phyloP scores from a whole-genome alignment of 2,888 invertebrate genomes.

The Girardia tigrina region DNA sequence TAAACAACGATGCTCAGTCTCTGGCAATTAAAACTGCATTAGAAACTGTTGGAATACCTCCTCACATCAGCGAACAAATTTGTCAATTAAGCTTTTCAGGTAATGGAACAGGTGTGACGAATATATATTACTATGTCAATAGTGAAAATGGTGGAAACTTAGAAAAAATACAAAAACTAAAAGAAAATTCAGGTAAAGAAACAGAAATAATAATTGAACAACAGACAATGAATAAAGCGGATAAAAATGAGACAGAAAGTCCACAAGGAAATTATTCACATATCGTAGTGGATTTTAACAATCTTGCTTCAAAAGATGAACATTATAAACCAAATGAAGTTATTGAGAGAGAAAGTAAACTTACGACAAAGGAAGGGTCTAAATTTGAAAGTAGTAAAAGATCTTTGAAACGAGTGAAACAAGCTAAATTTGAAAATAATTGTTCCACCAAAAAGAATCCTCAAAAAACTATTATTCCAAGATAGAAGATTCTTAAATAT shows the following conservation, averaged over 20 bases:
- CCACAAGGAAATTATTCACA: neutral
- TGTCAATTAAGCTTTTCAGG: neutral
- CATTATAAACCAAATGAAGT: neutral
- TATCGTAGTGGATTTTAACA: neutral
- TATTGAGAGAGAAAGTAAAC: neutral
- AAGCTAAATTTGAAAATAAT: conserved; percentile 18
- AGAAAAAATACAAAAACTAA: neutral
- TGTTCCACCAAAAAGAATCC: neutral
- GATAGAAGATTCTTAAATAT: neutral
- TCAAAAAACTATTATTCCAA: neutral
- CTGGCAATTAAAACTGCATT: neutral
- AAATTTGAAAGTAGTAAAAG: neutral
- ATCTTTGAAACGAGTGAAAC: neutral
- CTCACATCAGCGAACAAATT: neutral
- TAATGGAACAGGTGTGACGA: neutral
- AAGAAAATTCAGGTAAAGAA: neutral
- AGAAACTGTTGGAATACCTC: neutral
- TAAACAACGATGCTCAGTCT: neutral
- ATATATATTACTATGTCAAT: conserved; percentile 10
- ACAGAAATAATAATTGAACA: neutral
- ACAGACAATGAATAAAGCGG: neutral
- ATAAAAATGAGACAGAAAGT: neutral
- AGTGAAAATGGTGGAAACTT: neutral
- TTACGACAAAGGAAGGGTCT: neutral
- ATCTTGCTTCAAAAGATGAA: neutral